Evolutionary conservation across 2,888 invertebrate genomes (phyloP).

Genomic region (Drosophila vallismaia): DNA sequence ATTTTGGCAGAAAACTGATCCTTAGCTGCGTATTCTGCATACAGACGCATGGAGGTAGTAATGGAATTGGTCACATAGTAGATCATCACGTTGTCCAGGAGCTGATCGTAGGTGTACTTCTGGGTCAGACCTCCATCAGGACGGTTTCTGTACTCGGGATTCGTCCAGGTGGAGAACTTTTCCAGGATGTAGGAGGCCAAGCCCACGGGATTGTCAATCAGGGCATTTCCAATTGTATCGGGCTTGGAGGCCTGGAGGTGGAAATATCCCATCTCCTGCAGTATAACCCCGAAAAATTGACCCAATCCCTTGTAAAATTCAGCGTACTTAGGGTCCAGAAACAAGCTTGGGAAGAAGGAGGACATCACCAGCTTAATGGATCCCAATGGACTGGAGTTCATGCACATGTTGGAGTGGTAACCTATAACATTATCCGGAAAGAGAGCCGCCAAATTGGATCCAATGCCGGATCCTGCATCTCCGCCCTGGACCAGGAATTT

Average conservation of each 20-base stretch:
- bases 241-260: conserved; percentile 95
- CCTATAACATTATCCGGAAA: conserved; percentile 87
- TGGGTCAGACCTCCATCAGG: conserved; percentile 88
- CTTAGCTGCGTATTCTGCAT: conserved; percentile 86
- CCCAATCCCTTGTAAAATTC: conserved; percentile 84
- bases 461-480: conserved; percentile 91
- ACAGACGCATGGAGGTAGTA: conserved; percentile 89
- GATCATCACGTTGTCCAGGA: conserved; percentile 90
- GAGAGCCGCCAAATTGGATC: conserved; percentile 86
- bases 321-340: conserved; percentile 85
- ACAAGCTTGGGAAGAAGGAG: conserved; percentile 85
- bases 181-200: conserved; percentile 95
- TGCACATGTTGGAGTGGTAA: conserved; percentile 88
- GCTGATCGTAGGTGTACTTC: conserved; percentile 84
- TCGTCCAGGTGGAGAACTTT: conserved; percentile 91
- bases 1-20: conserved; percentile 60
- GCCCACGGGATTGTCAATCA: conserved; percentile 88
- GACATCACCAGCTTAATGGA: conserved; percentile 84
- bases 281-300: conserved; percentile 49
- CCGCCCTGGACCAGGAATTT: conserved; percentile 90
- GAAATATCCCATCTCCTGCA: conserved; percentile 86
- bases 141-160: conserved; percentile 84
- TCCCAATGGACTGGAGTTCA: conserved; percentile 74
- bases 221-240: conserved; percentile 89
- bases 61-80: conserved; percentile 91